Base-by-base conservation (phyloP, 2,888 invertebrate species). In the Lithophane socia region DNA sequence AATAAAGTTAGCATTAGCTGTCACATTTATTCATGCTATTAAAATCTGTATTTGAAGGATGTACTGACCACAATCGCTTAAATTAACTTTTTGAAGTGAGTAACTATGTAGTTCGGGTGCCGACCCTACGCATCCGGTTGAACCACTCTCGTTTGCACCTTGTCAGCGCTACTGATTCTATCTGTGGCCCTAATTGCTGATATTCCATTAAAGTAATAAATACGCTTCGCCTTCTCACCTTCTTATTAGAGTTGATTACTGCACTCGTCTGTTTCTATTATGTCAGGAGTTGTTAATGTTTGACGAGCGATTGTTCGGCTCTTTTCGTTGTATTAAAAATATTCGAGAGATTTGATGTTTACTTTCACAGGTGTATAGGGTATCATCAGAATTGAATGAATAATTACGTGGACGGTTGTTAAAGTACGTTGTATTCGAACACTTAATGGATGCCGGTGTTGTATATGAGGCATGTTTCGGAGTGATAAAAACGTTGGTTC, bases 201-300 rank as follows among this genome's bases (percentile, higher is more conserved):
- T 96, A 96, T 95, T 96, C 96, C 96, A 95, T 96, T 95, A 95
- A 94, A 94, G 94, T 95, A 95, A 95, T 96, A 96, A 95, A 95
- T 95, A 95, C 92, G 93, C 91, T 92, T 92, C 92, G 93, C 93
- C 92, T 94, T 95, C 95, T 94, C 95, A 93, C 95, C 95, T 95
- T 92, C 93, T 92, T 93, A 95, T 96, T 95, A 95, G 92, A 92
- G 92, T 93, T 94, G 94, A 95, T 95, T 95, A 95, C 94, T 91
- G 91, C 94, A 95, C 94, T 94, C 92, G 91, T 92, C 92, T 93
- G 93, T 93, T 94, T 94, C 94, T 95, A 94, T 94, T 94, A 94
- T 93, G 94, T 93, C 94, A 93, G 92, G 93, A 93, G 93, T 94
- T 91, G 94, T 93, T 94, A 93, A 93, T 92, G 91, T 94, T 94